Evolutionary conservation across 2,113 vertebrate species (phyloP), one percentile per base, ranked within the genome.

Genomic region (Mirza zaza): DNA sequence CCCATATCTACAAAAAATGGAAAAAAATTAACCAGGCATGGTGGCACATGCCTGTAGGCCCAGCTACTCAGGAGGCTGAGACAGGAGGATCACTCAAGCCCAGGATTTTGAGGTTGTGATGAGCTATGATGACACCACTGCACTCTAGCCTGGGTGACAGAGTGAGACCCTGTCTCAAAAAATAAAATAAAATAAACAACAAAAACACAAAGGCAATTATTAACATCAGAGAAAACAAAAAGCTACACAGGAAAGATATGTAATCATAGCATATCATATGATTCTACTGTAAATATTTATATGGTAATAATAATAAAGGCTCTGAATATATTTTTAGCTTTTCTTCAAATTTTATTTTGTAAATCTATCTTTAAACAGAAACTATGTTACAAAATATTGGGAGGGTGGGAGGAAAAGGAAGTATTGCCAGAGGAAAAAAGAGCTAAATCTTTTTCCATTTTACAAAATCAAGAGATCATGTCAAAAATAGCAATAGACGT

Each of bases 341-440:
- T 92, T 87, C 39, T 77, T 95, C 76, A 84, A 36, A 63, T 92
- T 84, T 94, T 71, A 87, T 45, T 90, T 90, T 92, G 6, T 90
- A 27, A 75, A 67, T 75, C 23, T 39, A 77, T 27, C 11, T 94
- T 92, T 93, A 87, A 92, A 25, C 21, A 88, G 76, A 91, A 96
- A 61, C 17, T 79, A 5, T 84, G 29, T 55, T 52, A 67, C 25
- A 86, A 96, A 91, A 77, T 79, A 91, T 76, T 76, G 8, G 4
- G 6, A 85, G 13, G 52, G 2, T 63, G 10, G 52, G 27, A 85
- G 50, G 15, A 91, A 96, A 92, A 85, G 20, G 11, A 85, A 82
- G 9, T 55, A 87, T 8, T 75, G 20, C 6, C n/a, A 82, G 23
- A 95, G 25, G 8, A 96, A 81, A 81, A 93, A 96, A 65, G 39